phyloP scores from a whole-genome alignment of 2,797 vertebrate genomes.

The Antrozous pallidus region DNA sequence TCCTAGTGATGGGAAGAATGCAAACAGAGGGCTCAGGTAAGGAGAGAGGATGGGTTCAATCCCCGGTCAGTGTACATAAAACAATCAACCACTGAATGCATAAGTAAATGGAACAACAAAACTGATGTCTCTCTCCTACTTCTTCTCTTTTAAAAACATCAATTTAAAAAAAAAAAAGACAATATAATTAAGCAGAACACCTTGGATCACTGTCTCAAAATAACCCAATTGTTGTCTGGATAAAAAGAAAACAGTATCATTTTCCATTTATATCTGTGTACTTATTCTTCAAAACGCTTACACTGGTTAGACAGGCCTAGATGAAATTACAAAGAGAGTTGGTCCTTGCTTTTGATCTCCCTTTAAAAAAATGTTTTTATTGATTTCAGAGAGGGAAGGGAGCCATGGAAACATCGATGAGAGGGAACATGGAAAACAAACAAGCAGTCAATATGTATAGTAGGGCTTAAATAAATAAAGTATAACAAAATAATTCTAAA shows the following conservation, averaged over 20 bases:
- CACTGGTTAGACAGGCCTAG: background rate
- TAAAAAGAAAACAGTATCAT: background rate
- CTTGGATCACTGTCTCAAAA: background rate
- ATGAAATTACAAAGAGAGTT: background rate
- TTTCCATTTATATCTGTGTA: conserved; percentile 1
- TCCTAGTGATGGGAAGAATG: background rate
- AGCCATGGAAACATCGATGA: too few relatives aligned
- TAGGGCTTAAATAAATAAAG: background rate
- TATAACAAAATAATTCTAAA: background rate
- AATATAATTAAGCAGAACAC: background rate
- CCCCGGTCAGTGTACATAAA: background rate
- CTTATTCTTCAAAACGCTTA: background rate
- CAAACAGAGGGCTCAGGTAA: background rate
- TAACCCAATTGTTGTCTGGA: background rate
- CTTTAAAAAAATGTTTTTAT: background rate
- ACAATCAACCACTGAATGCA: background rate
- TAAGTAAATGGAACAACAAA: background rate
- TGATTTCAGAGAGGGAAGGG: too few relatives aligned
- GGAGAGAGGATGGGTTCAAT: background rate
- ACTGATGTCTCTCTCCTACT: background rate
- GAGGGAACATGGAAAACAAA: background rate
- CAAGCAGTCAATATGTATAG: background rate
- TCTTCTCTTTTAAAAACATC: background rate
- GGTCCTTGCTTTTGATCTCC: background rate
- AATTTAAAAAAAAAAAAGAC: background rate